A percentile compares a stretch with the other conserved stretches of the same genome.
phyloP scores from a whole-genome alignment of 1,140 invertebrate genomes.

The Zaprionus lachaisei region DNA sequence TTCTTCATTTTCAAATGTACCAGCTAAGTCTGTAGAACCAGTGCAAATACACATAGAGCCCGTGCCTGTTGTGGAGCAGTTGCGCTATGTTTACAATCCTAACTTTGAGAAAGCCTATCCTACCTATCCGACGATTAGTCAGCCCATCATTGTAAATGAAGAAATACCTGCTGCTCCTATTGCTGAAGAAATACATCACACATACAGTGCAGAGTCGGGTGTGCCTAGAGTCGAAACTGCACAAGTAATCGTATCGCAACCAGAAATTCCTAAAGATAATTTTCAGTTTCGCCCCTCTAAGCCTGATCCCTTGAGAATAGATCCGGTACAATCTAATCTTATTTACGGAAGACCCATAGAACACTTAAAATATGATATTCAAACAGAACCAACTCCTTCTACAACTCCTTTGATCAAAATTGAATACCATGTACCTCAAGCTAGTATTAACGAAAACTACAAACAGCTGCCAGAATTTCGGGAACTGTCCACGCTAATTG shows the following conservation, averaged over 20 bases:
- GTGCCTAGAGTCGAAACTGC: conserved; percentile 2
- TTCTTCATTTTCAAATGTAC: conserved; percentile 47
- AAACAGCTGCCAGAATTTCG: conserved; percentile 74
- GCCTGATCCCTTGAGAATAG: conserved; percentile 62
- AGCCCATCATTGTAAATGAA: conserved; percentile 73
- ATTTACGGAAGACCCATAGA: conserved; percentile 52
- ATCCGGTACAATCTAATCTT: conserved; percentile 29
- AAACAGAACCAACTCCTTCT: conserved; percentile 19
- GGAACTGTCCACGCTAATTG: conserved; percentile 73
- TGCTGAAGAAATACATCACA: conserved; percentile 63
- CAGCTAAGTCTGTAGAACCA: conserved; percentile 28
- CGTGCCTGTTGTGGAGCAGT: conserved; percentile 75
- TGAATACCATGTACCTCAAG: conserved; percentile 68
- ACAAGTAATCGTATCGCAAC: conserved; percentile 3
- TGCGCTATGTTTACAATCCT: conserved; percentile 75
- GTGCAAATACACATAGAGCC: conserved; percentile 78
- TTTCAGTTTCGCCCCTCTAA: conserved; percentile 67
- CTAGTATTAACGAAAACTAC: conserved; percentile 69
- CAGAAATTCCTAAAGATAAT: conserved; percentile 17
- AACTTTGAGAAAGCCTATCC: conserved; percentile 25
- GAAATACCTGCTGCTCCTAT: not conserved
- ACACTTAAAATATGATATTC: conserved; percentile 58
- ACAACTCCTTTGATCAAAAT: conserved; percentile 67
- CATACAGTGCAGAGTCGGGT: conserved; percentile 55
- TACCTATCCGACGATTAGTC: conserved; percentile 42